Conservation (phyloP, 2,888 invertebrate species). For the Acrobasis consociella region DNA sequence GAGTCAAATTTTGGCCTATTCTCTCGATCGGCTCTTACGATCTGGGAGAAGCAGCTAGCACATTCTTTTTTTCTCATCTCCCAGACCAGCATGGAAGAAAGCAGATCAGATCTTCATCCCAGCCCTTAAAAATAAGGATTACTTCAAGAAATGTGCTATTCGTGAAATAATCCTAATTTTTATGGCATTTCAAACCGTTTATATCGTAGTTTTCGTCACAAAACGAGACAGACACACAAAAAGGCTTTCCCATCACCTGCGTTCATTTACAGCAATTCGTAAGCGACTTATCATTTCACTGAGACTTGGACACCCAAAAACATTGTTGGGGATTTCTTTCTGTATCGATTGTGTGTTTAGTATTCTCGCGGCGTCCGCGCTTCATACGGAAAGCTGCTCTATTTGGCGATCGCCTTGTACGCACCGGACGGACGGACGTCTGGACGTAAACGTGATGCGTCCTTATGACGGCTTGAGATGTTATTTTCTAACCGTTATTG, state of each 20-base stretch:
- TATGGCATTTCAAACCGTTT: no score
- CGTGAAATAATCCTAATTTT: no score
- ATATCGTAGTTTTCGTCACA: not conserved
- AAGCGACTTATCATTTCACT: slow-evolving; percentile 25
- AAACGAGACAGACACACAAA: not conserved
- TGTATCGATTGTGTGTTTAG: slow-evolving; percentile 58
- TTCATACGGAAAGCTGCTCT: slow-evolving; percentile 60
- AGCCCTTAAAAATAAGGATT: no score
- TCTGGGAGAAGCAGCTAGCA: no score
- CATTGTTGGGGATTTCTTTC: slow-evolving; percentile 56
- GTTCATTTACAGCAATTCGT: slow-evolving; percentile 11
- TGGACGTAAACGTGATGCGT: slow-evolving; percentile 58
- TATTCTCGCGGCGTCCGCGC: slow-evolving; percentile 48
- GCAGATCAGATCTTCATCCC: no score
- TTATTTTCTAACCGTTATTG: slow-evolving; percentile 31
- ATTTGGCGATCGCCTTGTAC: slow-evolving; percentile 59
- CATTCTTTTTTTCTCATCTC: no score
- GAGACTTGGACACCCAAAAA: slow-evolving; percentile 45
- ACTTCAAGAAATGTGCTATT: no score
- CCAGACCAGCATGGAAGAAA: no score
- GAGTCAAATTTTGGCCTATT: no score
- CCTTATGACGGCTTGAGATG: slow-evolving; percentile 30
- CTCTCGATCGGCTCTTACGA: no score
- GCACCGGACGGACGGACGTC: slow-evolving; percentile 62
- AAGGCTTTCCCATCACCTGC: slow-evolving; percentile 2